A percentile compares a stretch with the other conserved stretches of the same genome.
Evolutionary conservation across 2,113 vertebrate species (phyloP).

Genomic region (Barnardius zonarius): DNA sequence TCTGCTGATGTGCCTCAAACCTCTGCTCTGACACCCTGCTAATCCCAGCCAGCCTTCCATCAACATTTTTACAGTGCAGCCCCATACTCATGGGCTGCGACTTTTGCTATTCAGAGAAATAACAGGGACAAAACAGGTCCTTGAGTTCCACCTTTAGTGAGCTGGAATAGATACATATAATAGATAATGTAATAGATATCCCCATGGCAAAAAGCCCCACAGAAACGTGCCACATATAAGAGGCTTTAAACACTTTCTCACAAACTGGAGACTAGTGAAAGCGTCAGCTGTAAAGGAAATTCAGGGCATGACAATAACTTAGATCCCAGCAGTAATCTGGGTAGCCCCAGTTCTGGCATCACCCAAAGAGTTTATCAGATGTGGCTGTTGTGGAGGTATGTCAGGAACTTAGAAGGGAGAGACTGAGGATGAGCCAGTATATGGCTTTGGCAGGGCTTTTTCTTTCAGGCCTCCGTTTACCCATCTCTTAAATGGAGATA

Average conservation of each 20-base stretch:
- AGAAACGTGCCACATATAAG: background rate
- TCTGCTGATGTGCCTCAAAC: constrained; percentile 58
- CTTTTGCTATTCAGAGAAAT: background rate
- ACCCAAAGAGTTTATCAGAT: background rate
- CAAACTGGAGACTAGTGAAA: background rate
- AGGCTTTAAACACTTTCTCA: background rate
- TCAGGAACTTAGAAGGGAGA: background rate
- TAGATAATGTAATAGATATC: background rate
- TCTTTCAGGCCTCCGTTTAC: background rate
- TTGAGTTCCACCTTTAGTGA: background rate
- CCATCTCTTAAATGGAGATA: background rate
- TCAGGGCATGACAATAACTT: background rate
- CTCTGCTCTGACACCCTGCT: background rate
- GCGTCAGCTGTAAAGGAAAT: background rate
- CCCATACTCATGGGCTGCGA: background rate
- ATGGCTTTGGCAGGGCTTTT: background rate
- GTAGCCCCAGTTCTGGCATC: background rate
- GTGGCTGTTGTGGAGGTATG: background rate
- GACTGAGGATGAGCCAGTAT: background rate
- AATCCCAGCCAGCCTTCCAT: constrained; percentile 30
- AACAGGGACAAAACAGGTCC: background rate
- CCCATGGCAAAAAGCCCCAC: background rate
- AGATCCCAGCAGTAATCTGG: background rate
- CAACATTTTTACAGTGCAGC: background rate
- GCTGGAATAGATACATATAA: background rate